Base-by-base conservation (phyloP, 2,888 invertebrate species). In the Synanthedon andrenaeformis region DNA sequence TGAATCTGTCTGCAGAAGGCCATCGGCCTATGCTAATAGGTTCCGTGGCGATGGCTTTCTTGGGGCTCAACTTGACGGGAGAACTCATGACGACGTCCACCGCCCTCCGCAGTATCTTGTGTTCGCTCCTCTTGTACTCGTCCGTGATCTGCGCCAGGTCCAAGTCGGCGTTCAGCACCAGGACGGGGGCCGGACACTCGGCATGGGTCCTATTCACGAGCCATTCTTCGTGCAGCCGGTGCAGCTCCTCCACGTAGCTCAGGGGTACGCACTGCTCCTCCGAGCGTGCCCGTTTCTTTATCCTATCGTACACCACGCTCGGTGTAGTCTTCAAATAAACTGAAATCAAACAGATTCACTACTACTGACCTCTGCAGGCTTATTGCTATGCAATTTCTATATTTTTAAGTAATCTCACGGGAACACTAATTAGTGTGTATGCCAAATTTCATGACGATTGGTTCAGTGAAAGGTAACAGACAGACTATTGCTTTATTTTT, bases 211-310 rank as follows among this genome's bases (percentile, higher is more conserved):
- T 88, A 57, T 90, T 83, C 51, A 92, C 86, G 3, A 93, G 81
- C 93, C 93, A 93, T 63, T 91, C 88, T 72, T 93, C 93, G 69
- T 93, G 93, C 53, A 95, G 85, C 45, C 91, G 89, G 71, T 97
- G 96, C 28, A 97, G 79, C 57, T 93, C 91, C 63, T 92, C 89
- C 42, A 97, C 85, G 74, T 96, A 96, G 28, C 93, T 91, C n/a
- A 96, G 74, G 0, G 95, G 91, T 0, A 97, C 92, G 64, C 90
- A 90, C 54, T 90, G 89, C 78, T 97, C 97, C 76, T 97, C 97
- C 17, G 91, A 91, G 5, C 97, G 89, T 0, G 92, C 93, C 52
- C 97, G 87, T 57, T 89, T 82, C 65, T 90, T 90, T 66, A 97
- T 94, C 65, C 97, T 83, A 56, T 92, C 90, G 62, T 89, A 89